These are phyloP conservation scores for Venustoraphidia nigricollis DNA, from an alignment of 2,888 invertebrate species.

Conservation along the genomic window DNA sequence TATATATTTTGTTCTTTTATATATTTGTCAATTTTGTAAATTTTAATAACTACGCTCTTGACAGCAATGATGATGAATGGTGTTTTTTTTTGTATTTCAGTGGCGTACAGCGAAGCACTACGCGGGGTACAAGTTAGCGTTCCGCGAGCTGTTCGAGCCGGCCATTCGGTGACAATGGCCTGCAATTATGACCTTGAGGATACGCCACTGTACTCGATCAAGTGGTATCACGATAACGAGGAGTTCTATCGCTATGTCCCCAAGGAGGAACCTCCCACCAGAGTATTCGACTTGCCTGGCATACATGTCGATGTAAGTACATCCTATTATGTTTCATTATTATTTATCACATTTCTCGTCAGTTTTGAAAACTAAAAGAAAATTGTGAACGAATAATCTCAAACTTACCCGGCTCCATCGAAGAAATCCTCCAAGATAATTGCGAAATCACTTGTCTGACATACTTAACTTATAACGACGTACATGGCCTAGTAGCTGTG, in stretches of 20 bases:
- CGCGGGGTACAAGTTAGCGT: slow-evolving; percentile 24
- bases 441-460: too few relatives aligned
- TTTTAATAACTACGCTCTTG: too few relatives aligned
- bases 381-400: too few relatives aligned
- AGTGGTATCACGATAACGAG: slow-evolving; percentile 57
- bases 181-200: slow-evolving; percentile 28
- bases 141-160: slow-evolving; percentile 25
- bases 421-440: too few relatives aligned
- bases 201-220: slow-evolving; percentile 54
- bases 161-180: slow-evolving; percentile 27
- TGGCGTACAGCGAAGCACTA: slow-evolving; percentile 9
- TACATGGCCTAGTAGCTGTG: too few relatives aligned
- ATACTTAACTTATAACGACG: too few relatives aligned
- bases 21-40: too few relatives aligned
- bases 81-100: too few relatives aligned
- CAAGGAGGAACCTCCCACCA: slow-evolving; percentile 50
- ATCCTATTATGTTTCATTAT: background rate
- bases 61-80: too few relatives aligned
- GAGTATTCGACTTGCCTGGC: slow-evolving; percentile 49
- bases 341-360: background rate
- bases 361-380: background rate
- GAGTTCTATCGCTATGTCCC: slow-evolving; percentile 67
- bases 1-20: too few relatives aligned
- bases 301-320: slow-evolving; percentile 57
- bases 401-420: too few relatives aligned